Base-by-base conservation (phyloP, 2,113 vertebrate genomes). In the Thunnus maccoyii region DNA sequence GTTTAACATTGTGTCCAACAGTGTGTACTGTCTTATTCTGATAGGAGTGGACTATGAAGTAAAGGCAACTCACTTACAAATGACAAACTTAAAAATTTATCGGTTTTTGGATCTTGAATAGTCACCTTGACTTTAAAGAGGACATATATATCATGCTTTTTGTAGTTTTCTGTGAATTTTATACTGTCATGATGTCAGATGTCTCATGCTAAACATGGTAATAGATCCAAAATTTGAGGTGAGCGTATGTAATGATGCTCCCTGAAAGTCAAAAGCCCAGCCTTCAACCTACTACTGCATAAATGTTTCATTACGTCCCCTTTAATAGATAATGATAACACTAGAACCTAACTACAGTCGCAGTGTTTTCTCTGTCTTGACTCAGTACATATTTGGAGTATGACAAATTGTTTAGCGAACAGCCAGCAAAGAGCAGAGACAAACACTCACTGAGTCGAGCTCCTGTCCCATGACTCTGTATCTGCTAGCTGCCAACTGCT, bases 401-500 rank as follows among this genome's bases (percentile, higher is more conserved):
- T 65, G 70, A 69, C 46, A 80, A 76, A 77, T 41, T 55, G 63
- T 62, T 44, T 66, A 76, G 67, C 41, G 50, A 54, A 71, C 44
- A 61, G 71, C 67, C 58, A 27, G 11, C 48, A 85, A 75, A 80
- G 76, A 80, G 20, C 74, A 79, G 25, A 70, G 58, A 77, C 20
- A 57, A 20, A 58, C 51, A 3, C 71, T 67, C 30, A 41, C 80
- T 22, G 69, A 85, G 80, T 20, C 9, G 18, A 78, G 71, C 50
- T 61, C 25, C 60, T 69, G 65, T 32, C 2, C 46, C 41, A 0
- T 57, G 67, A 64, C 77, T 67, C 72, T 44, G 15, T 65, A 66
- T 14, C 70, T 78, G 78, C 69, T 76, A 47, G 78, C 83, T 87
- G 83, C 82, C 84, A 86, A 80, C 79, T 71, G 77, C 77, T 85